Percentiles rank a stretch among this genome's conserved stretches.
phyloP scores from a whole-genome alignment of 2,888 invertebrate species.

The Lasioglossum vierecki region DNA sequence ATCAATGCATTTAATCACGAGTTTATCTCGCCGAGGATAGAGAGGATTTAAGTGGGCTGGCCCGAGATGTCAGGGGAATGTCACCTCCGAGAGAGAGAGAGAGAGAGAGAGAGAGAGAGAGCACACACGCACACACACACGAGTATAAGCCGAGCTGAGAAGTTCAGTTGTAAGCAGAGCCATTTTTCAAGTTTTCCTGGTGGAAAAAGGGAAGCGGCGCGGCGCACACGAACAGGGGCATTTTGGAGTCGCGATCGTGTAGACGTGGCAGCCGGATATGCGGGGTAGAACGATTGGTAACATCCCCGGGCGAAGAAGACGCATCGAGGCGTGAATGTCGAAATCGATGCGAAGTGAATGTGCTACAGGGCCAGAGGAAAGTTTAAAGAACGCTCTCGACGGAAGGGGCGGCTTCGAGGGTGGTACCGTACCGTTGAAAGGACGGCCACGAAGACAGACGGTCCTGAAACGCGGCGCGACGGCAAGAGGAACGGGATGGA shows the following conservation, averaged over 20 bases:
- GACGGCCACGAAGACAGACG: conserved; percentile 41
- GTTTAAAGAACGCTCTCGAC: conserved; percentile 67
- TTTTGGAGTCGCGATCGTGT: conserved; percentile 57
- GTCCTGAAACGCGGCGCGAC: conserved; percentile 19
- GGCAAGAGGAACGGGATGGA: neutral
- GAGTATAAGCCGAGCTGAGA: conserved; percentile 46
- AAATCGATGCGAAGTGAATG: conserved; percentile 69
- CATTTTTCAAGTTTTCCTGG: conserved; percentile 66
- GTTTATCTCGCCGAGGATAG: neutral
- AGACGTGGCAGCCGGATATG: conserved; percentile 29
- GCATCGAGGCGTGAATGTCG: conserved; percentile 68
- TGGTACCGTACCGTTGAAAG: conserved; percentile 43
- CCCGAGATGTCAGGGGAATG: conserved; percentile 6
- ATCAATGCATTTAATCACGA: neutral
- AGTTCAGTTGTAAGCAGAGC: conserved; percentile 65
- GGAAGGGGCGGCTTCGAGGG: conserved; percentile 53
- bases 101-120: conserved; percentile 30
- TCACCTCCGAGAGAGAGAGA: conserved; percentile 25
- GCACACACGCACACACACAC: conserved; percentile 47
- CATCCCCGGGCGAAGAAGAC: conserved; percentile 60
- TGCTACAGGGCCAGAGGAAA: conserved; percentile 60
- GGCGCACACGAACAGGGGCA: conserved; percentile 39
- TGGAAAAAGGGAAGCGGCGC: conserved; percentile 27
- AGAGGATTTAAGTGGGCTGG: neutral
- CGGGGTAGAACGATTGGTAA: conserved; percentile 47